Evolutionary conservation across 2,888 invertebrate genomes (phyloP).

Genomic region (Aphodius sticticus): DNA sequence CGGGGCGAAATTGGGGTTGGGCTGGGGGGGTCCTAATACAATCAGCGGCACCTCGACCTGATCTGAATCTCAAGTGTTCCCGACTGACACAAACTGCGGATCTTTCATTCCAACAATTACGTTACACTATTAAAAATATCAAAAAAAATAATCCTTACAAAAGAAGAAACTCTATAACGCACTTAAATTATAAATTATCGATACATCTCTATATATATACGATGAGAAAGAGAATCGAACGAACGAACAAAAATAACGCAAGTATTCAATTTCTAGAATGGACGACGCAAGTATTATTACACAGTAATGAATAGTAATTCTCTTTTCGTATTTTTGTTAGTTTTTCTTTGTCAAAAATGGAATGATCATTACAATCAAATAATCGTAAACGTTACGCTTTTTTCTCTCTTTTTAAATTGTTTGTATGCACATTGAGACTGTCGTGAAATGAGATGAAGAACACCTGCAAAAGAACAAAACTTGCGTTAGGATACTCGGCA

Average conservation of each 20-base stretch:
- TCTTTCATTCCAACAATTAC: conserved; percentile 17
- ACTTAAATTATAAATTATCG: conserved; percentile 28
- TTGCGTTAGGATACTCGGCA: background rate
- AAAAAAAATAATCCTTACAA: conserved; percentile 38
- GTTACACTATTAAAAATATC: conserved; percentile 37
- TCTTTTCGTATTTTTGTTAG: background rate
- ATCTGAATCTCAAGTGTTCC: background rate
- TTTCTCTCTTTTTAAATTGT: conserved; percentile 6
- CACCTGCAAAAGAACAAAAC: conserved; percentile 17
- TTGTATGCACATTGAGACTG: conserved; percentile 15
- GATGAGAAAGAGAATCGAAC: conserved; percentile 27
- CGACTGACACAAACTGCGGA: background rate
- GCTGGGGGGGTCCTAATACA: conserved; percentile 8
- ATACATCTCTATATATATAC: conserved; percentile 25
- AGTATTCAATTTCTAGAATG: conserved; percentile 31
- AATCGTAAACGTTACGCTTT: conserved; percentile 29
- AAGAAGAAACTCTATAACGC: conserved; percentile 31
- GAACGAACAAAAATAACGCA: conserved; percentile 13
- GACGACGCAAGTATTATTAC: conserved; percentile 30
- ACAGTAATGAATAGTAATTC: conserved; percentile 33
- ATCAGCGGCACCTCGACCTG: background rate
- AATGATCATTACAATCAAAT: conserved; percentile 37
- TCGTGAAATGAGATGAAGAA: conserved; percentile 18
- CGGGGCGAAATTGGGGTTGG: conserved; percentile 5
- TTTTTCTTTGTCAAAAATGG: conserved; percentile 33